Conservation (phyloP, 53 echinoderm and acorn worm species). For the Paracentrotus lividus region DNA sequence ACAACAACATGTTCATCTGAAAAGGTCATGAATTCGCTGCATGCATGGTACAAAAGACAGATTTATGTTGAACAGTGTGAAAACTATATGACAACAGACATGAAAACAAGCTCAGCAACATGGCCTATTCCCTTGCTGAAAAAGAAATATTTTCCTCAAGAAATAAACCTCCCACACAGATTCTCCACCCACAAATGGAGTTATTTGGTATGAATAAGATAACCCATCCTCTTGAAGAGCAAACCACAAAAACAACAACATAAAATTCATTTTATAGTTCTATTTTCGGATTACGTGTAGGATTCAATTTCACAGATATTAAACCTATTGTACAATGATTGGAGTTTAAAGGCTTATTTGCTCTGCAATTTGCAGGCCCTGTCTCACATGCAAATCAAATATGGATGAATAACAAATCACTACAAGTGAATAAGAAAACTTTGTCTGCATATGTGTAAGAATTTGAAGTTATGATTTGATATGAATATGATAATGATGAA, state of each 20-base stretch:
- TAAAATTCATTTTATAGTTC: neutral
- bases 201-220: neutral
- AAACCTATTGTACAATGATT: neutral
- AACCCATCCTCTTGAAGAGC: neutral
- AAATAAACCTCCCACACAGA: neutral
- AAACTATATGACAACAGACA: conserved; percentile 9
- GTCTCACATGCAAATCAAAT: neutral
- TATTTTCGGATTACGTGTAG: neutral
- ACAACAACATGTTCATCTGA: too few relatives aligned
- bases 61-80: conserved; percentile 40
- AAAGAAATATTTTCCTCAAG: neutral
- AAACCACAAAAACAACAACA: neutral
- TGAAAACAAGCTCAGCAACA: conserved; percentile 12
- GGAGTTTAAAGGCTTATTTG: neutral
- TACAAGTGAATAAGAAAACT: neutral
- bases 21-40: neutral
- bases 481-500: neutral
- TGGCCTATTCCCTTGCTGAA: neutral
- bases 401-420: neutral
- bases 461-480: too few relatives aligned
- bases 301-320: neutral
- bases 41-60: neutral
- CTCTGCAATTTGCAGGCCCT: neutral
- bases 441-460: neutral
- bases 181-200: conserved; percentile 6